A percentile compares a stretch with the other conserved stretches of the same genome.
phyloP scores from a whole-genome alignment of 2,888 invertebrate species.

The Cyclophora albipunctata region DNA sequence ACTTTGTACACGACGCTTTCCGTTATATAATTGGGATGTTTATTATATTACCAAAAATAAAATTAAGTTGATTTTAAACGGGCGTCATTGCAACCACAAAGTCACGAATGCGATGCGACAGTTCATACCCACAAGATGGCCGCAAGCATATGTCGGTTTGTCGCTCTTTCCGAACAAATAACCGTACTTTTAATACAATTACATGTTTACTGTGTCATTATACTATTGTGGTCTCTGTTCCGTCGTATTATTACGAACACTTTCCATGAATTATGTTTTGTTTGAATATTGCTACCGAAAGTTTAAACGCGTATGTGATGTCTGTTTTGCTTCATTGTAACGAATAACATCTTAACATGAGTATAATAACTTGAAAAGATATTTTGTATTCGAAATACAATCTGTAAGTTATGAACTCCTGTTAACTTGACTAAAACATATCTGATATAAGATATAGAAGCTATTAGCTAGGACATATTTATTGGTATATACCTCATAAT shows the following conservation, averaged over 20 bases:
- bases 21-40: slow-evolving; percentile 41
- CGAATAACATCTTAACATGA: no score
- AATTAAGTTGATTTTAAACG: slow-evolving; percentile 64
- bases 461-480: no score
- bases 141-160: slow-evolving; percentile 71
- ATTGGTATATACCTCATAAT: no score
- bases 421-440: no score
- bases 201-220: slow-evolving; percentile 48
- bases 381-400: no score
- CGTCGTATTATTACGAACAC: slow-evolving; percentile 40
- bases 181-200: slow-evolving; percentile 61
- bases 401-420: no score
- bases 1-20: slow-evolving; percentile 26
- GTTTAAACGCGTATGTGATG: background rate
- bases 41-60: slow-evolving; percentile 41
- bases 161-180: slow-evolving; percentile 64
- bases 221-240: slow-evolving; percentile 52
- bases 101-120: slow-evolving; percentile 56
- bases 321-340: background rate
- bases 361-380: no score
- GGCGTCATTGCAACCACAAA: slow-evolving; percentile 63
- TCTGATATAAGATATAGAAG: no score
- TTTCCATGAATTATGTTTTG: slow-evolving; percentile 28
- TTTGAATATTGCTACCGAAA: background rate
- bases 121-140: slow-evolving; percentile 62